These are phyloP conservation scores for Picathartes gymnocephalus DNA, from an alignment of 2,113 vertebrate species.

Conservation along the genomic window DNA sequence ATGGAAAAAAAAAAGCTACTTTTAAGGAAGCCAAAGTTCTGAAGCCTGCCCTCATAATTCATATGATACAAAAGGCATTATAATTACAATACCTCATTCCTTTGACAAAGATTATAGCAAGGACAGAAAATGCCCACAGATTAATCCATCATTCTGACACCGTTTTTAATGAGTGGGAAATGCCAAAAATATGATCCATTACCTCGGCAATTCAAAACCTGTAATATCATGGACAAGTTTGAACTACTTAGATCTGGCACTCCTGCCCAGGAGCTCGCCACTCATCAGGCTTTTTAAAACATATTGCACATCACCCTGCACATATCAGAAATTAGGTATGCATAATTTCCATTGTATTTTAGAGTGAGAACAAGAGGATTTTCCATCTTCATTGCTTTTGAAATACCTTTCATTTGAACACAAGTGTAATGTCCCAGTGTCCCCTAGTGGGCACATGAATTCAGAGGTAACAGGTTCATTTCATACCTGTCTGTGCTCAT, in stretches of 20 bases:
- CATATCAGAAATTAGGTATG: not conserved
- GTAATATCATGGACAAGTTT: conserved; percentile 32
- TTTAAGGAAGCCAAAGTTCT: not conserved
- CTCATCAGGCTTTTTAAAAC: not conserved
- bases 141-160: conserved; percentile 77
- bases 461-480: not conserved
- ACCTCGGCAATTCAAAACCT: conserved; percentile 63
- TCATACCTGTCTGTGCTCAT: not conserved
- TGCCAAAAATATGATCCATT: conserved; percentile 72
- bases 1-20: not conserved
- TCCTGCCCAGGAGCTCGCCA: not conserved
- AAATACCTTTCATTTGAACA: not conserved
- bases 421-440: conserved; percentile 68
- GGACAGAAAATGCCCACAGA: conserved; percentile 73
- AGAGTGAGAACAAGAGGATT: not conserved
- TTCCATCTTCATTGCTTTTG: not conserved
- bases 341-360: not conserved
- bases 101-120: conserved; percentile 66
- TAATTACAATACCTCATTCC: conserved; percentile 56
- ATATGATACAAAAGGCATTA: conserved; percentile 39
- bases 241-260: not conserved
- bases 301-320: not conserved
- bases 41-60: conserved; percentile 30
- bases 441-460: conserved; percentile 64
- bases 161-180: conserved; percentile 74